Evolutionary conservation across 2,888 invertebrate genomes (phyloP), one percentile per base, ranked within the genome.

Genomic region (Pseudococcus jackbeardsleyi): DNA sequence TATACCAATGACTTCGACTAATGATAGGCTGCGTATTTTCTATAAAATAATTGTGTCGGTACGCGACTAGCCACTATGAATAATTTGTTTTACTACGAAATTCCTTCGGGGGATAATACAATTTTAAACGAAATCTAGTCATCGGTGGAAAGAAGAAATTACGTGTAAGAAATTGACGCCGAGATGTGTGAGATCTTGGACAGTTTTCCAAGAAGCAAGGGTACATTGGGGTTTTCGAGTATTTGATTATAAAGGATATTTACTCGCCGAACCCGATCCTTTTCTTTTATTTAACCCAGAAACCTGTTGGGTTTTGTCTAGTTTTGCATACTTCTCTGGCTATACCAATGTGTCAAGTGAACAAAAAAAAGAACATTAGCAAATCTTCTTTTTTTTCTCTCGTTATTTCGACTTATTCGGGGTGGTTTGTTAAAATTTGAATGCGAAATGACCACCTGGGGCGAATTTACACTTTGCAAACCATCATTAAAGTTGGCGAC

Each of bases 1-100:
- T 19, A 50, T 15, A 54, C 11, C 22, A 64, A 64, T 64, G 64
- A 64, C 64, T 64, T 64, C 64, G 64, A 22, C 19, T 64, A 64
- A 64, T 64, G 22, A 64, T 64, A 64, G 64, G 64, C 64, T 64
- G 64, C 64, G 8, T 22, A 22, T 64, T 64, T 64, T 3, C 1
- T 33, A 33, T 33, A 59, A 59, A 59, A 59, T 59, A 59, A 59
- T 59, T 59, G 59, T n/a, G 54, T 7, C n/a, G n/a, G n/a, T 17
- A 54, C 50, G 50, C 59, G 59, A 59, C 19, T 19, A 1, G 8
- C 39, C 82, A 4, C 42, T 48, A 82, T 82, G 82, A 42, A 19
- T 82, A 82, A 42, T 82, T 54, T 54, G 15, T n/a, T 54, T 15
- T 50, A 50, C 48, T 54, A 54, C n/a, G 54, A 54, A 54, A 54